phyloP scores from a whole-genome alignment of 2,888 invertebrate species.

The Eilema sororculum region DNA sequence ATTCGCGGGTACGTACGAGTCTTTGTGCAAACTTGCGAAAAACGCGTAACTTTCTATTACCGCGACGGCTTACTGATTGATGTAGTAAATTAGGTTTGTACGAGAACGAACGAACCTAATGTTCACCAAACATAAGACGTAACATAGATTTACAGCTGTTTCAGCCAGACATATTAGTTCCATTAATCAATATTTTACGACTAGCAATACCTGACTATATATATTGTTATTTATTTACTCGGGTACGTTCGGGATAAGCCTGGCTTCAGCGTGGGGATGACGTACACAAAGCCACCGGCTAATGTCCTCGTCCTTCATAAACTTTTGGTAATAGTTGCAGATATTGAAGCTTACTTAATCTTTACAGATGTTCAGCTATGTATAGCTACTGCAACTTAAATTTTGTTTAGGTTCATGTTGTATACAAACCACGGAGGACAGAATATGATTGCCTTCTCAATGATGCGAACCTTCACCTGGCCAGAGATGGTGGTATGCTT shows the following conservation, averaged over 20 bases:
- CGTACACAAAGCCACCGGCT: conserved; percentile 12
- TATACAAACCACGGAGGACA: too few species aligned
- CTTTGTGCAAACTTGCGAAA: not conserved
- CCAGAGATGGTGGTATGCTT: too few species aligned
- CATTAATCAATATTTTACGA: conserved; percentile 2
- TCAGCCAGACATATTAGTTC: not conserved
- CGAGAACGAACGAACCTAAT: not conserved
- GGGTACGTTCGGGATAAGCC: conserved; percentile 8
- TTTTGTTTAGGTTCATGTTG: not conserved
- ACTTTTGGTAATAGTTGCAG: conserved; percentile 21
- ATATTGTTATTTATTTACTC: conserved; percentile 11
- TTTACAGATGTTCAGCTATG: conserved; percentile 12
- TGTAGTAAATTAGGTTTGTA: not conserved
- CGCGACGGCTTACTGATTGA: not conserved
- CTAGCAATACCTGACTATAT: not conserved
- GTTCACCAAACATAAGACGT: conserved; percentile 1
- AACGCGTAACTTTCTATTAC: not conserved
- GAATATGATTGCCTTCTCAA: too few species aligned
- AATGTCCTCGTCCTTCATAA: conserved; percentile 18
- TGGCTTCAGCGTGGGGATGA: conserved; percentile 15
- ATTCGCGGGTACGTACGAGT: not conserved
- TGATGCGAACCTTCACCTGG: too few species aligned
- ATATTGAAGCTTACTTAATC: conserved; percentile 14
- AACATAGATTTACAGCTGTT: conserved; percentile 4
- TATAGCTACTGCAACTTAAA: not conserved